Percentiles rank a stretch among this genome's conserved stretches.
Conservation (phyloP, 1,140 invertebrate genomes). For the Cotesia glomerata region DNA sequence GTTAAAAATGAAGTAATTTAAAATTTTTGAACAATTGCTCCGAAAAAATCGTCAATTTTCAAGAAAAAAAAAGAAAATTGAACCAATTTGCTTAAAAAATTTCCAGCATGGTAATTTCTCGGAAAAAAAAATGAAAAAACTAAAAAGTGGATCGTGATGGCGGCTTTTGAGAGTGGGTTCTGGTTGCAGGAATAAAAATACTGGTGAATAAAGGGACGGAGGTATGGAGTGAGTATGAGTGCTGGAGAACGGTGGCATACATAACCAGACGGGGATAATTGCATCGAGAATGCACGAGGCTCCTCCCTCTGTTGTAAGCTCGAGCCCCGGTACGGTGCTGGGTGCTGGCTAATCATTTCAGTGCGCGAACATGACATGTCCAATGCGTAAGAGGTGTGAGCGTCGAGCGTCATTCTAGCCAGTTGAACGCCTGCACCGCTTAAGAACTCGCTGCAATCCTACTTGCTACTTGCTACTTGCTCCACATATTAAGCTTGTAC, state of each 20-base stretch:
- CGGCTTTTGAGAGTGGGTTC: background rate
- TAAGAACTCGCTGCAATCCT: background rate
- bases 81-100: background rate
- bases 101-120: background rate
- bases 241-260: conserved; percentile 43
- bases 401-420: conserved; percentile 28
- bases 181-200: too few relatives aligned
- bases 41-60: too few relatives aligned
- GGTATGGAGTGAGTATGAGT: too few relatives aligned
- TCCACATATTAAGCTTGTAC: background rate
- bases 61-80: too few relatives aligned
- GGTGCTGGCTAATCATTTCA: conserved; percentile 28
- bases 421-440: conserved; percentile 12
- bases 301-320: conserved; percentile 50
- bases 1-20: too few relatives aligned
- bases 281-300: conserved; percentile 51
- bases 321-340: conserved; percentile 20
- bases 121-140: background rate
- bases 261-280: conserved; percentile 48
- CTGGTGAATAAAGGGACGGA: too few relatives aligned
- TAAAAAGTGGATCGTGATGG: background rate
- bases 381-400: conserved; percentile 34
- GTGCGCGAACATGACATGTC: conserved; percentile 27
- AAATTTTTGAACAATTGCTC: too few relatives aligned
- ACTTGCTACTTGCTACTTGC: background rate